These are phyloP conservation scores for Hermetia illucens DNA, from an alignment of 1,140 invertebrate species.

Conservation along the genomic window DNA sequence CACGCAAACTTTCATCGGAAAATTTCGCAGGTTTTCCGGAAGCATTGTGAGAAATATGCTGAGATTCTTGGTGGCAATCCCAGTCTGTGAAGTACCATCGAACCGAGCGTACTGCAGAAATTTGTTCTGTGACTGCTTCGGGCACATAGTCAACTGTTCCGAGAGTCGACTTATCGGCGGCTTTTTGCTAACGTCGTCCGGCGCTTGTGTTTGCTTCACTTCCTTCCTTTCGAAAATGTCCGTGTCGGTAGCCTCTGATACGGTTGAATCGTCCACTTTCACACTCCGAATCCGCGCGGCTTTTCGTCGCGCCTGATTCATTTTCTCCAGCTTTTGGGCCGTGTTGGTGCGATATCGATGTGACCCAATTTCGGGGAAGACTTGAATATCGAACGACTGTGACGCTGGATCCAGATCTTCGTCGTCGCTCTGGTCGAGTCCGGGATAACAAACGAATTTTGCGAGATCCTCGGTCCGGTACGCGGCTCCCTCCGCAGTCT, in stretches of 20 bases:
- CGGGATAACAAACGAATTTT: conserved; percentile 57
- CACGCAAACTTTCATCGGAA: conserved; percentile 70
- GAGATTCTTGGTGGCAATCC: conserved; percentile 59
- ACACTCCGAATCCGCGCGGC: conserved; percentile 62
- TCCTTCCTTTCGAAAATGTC: conserved; percentile 43
- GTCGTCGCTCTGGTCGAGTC: conserved; percentile 61
- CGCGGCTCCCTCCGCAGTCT: conserved; percentile 11
- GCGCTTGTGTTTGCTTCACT: not conserved
- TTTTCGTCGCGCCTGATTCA: conserved; percentile 72
- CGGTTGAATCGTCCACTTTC: conserved; percentile 53
- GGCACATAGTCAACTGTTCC: conserved; percentile 58
- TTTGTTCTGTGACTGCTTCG: conserved; percentile 62
- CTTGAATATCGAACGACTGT: conserved; percentile 54
- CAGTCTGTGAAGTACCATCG: conserved; percentile 74
- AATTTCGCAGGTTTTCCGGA: conserved; percentile 58
- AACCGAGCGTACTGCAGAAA: conserved; percentile 83
- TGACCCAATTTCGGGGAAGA: conserved; percentile 59
- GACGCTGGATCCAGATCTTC: conserved; percentile 47
- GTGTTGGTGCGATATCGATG: conserved; percentile 72
- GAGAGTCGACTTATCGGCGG: conserved; percentile 43
- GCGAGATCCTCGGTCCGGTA: conserved; percentile 39
- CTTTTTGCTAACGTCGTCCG: conserved; percentile 18
- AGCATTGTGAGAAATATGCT: conserved; percentile 81
- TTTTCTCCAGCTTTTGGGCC: conserved; percentile 73
- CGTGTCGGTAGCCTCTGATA: conserved; percentile 33